phyloP scores from a whole-genome alignment of 2,888 invertebrate species.

The Rhynchonema sp. region DNA sequence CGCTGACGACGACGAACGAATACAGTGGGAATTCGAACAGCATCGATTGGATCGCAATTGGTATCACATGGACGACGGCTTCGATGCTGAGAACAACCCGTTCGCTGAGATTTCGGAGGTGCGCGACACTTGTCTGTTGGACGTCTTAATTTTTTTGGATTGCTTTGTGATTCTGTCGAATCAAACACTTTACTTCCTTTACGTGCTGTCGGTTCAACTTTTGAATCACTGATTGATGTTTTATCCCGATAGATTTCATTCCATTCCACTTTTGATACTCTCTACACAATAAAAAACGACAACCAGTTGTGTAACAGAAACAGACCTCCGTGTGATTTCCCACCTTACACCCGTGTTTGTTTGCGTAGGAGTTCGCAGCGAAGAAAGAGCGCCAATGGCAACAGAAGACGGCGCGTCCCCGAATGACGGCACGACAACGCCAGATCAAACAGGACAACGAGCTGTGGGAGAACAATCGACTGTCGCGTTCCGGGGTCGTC shows the following conservation, averaged over 20 bases:
- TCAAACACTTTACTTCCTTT: too few relatives aligned
- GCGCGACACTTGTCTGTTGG: not conserved
- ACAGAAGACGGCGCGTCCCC: slow-evolving; percentile 50
- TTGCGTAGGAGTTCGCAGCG: slow-evolving; percentile 67
- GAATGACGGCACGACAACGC: slow-evolving; percentile 80
- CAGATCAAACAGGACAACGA: slow-evolving; percentile 92
- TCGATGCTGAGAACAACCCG: slow-evolving; percentile 64
- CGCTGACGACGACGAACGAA: slow-evolving; percentile 34
- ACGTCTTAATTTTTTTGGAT: not conserved
- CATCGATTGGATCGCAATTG: slow-evolving; percentile 72
- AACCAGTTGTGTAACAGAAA: too few relatives aligned
- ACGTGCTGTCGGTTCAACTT: too few relatives aligned
- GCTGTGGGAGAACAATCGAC: slow-evolving; percentile 91
- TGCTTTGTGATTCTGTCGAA: too few relatives aligned
- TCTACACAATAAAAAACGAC: too few relatives aligned
- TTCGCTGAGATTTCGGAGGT: slow-evolving; percentile 41
- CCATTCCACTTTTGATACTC: not conserved
- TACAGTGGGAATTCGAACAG: slow-evolving; percentile 64
- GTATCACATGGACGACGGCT: slow-evolving; percentile 37
- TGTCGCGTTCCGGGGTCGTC: slow-evolving; percentile 53
- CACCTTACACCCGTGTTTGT: too few relatives aligned
- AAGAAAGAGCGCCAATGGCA: slow-evolving; percentile 81
- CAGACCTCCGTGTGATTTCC: too few relatives aligned
- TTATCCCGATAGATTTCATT: not conserved
- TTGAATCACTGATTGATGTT: too few relatives aligned